Evolutionary conservation across 1,140 invertebrate genomes (phyloP).

Genomic region (Diuraphis noxia): DNA sequence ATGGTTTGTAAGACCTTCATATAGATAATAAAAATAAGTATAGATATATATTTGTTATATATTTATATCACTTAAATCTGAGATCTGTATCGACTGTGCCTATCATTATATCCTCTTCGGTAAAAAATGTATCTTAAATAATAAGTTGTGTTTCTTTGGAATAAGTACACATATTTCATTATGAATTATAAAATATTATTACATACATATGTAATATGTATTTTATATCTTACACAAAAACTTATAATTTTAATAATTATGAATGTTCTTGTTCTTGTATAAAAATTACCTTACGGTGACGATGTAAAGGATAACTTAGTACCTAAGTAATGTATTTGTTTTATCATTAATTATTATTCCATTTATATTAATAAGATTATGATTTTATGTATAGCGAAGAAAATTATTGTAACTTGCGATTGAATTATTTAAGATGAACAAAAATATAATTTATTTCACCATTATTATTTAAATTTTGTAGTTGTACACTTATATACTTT

Average conservation of each 20-base stretch:
- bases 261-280: neutral
- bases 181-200: neutral
- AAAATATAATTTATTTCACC: neutral
- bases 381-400: neutral
- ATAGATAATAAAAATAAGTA: neutral
- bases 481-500: no score
- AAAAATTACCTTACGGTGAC: neutral
- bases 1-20: slow-evolving; percentile 8
- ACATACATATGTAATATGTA: no score
- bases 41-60: neutral
- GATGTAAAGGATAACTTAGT: neutral
- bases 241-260: neutral
- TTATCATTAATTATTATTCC: neutral
- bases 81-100: no score
- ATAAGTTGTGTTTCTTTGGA: neutral
- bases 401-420: neutral
- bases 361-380: neutral
- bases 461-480: no score
- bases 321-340: neutral
- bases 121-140: neutral
- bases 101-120: neutral
- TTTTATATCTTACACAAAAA: neutral
- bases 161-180: neutral
- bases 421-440: neutral
- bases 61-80: neutral